Conservation (phyloP, 2,797 vertebrate species). For the Protosalanx chinensis region DNA sequence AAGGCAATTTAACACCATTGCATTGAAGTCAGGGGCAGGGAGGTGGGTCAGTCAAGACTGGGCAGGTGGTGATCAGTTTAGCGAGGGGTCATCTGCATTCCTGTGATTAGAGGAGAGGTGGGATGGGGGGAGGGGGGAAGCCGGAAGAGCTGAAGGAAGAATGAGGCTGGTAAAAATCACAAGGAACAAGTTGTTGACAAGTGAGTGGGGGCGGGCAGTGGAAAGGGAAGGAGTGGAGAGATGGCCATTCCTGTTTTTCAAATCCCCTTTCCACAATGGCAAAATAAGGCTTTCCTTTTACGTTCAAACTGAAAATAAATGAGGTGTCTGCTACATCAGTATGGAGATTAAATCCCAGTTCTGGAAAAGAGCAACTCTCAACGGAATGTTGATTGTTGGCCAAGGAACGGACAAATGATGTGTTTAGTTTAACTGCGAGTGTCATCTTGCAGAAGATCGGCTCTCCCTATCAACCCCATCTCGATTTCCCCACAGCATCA, state of each 20-base stretch:
- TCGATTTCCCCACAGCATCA: not conserved
- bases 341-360: slow-evolving; percentile 6
- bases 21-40: slow-evolving; percentile 47
- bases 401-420: not conserved
- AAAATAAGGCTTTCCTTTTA: not conserved
- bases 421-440: slow-evolving; percentile 9
- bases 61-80: slow-evolving; percentile 56
- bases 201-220: not conserved
- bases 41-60: slow-evolving; percentile 30
- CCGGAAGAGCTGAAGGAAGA: too few relatives aligned
- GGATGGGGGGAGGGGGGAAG: not conserved
- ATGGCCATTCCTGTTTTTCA: not conserved
- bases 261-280: not conserved
- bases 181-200: too few relatives aligned
- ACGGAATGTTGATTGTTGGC: not conserved
- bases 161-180: too few relatives aligned
- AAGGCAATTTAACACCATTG: slow-evolving; percentile 66
- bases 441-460: slow-evolving; percentile 11
- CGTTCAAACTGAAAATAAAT: not conserved
- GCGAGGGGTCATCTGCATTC: slow-evolving; percentile 40
- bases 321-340: not conserved
- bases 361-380: slow-evolving; percentile 4
- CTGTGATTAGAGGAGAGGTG: slow-evolving; percentile 8
- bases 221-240: not conserved
- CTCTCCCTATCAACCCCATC: slow-evolving; percentile 19